Base-by-base conservation (phyloP, 2,888 invertebrate species). In the Epiperipatus broadwayi region DNA sequence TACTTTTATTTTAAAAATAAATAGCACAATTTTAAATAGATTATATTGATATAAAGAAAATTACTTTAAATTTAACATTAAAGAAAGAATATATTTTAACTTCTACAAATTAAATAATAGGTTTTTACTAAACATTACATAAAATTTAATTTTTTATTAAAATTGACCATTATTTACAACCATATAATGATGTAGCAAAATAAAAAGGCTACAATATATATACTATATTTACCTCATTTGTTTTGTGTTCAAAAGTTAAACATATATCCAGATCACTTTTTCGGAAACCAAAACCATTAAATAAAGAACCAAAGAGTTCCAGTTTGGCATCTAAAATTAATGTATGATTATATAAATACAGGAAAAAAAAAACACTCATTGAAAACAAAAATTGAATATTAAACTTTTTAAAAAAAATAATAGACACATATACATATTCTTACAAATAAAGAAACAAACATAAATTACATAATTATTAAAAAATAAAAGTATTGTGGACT, bases 181-280 rank as follows among this genome's bases (percentile, higher is more conserved):
- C 8, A 8, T 14, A 32, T 12, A 31, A 31, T 12, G 8, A 20
- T 35, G 7, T 20, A 39, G 25, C 25, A 35, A n/a, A 21, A 28
- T n/a, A 32, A 40, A n/a, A 21, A 39, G n/a, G 8, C 12, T 14
- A 15, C 14, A 14, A 15, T 31, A 15, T 35, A 20, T 10, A 37
- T 22, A 25, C 7, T 37, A 33, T 29, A 30, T 39, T 41, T 51
- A 61, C 63, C 52, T 58, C 55, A 35, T 54, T 55, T 12, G 52
- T 52, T 22, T 53, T 52, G 29, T 53, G 53, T 25, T 49, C 50
- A 46, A 70, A 67, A 2, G 66, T 65, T 41, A 71, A 53, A 49
- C 70, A 71, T 21, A 71, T 62, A 49, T 71, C 71, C 39, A 70
- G 53, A 53, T 71, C 71, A 45, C 68, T 68, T 8, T 56, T 50